A percentile compares a stretch with the other conserved stretches of the same genome.
Evolutionary conservation across 64 coral and sea anemone genomes (phyloP).

Genomic region (Pachyseris speciosa): DNA sequence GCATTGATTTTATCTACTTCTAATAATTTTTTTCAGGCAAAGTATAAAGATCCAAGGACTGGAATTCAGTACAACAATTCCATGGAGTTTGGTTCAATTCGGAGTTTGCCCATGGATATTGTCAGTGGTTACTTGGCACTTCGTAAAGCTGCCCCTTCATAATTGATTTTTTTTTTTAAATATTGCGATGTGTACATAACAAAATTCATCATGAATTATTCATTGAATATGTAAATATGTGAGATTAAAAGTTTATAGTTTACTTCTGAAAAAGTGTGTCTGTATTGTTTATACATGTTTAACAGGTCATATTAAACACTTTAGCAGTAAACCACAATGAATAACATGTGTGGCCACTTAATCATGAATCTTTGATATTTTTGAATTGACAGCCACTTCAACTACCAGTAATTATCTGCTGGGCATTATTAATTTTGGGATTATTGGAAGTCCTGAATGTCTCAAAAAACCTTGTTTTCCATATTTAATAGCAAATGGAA

Average conservation of each 20-base stretch:
- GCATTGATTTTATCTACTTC: no score
- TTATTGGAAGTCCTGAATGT: no score
- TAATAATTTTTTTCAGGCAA: conserved; percentile 84
- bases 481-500: no score
- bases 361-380: no score
- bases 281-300: no score
- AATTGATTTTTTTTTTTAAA: background rate
- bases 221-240: conserved; percentile 10
- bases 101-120: conserved; percentile 94
- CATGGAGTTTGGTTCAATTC: conserved; percentile 88
- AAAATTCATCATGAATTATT: background rate
- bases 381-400: no score
- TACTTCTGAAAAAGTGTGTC: background rate
- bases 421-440: no score
- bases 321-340: no score
- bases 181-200: conserved; percentile 12
- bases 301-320: no score
- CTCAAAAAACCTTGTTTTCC: no score
- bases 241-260: background rate
- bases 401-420: no score
- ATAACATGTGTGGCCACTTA: no score
- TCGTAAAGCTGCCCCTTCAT: conserved; percentile 93
- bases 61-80: conserved; percentile 88
- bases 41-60: conserved; percentile 98
- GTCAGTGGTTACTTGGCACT: conserved; percentile 91